Conservation (phyloP, 2,888 invertebrate species). For the Stenotaenia linearis region DNA sequence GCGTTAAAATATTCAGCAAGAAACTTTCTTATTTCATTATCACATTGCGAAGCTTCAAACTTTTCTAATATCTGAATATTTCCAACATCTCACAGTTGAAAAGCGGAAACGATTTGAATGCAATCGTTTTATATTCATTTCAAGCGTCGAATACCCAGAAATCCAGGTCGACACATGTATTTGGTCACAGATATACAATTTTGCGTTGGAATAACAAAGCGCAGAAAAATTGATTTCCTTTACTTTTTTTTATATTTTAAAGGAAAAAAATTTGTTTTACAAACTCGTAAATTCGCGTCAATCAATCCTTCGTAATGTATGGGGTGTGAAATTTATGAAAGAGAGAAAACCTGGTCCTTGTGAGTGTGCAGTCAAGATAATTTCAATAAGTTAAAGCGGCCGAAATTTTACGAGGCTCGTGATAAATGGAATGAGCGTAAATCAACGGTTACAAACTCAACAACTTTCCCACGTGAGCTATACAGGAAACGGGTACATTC, state of each 20-base stretch:
- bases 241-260: no score
- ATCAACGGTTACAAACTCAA: conserved; percentile 26
- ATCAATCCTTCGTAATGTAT: no score
- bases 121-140: no score
- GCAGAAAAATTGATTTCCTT: no score
- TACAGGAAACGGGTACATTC: conserved; percentile 17
- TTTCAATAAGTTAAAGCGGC: conserved; percentile 10
- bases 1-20: background rate
- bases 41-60: background rate
- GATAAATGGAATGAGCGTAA: background rate
- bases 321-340: background rate
- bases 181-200: no score
- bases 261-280: background rate
- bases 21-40: background rate
- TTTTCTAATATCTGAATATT: no score
- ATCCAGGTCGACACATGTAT: no score
- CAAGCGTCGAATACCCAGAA: no score
- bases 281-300: background rate
- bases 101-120: no score
- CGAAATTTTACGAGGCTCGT: conserved; percentile 8
- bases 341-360: background rate
- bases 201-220: no score
- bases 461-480: conserved; percentile 19
- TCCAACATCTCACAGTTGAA: no score
- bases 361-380: conserved; percentile 20